A percentile compares a stretch with the other conserved stretches of the same genome.
These are phyloP conservation scores for Drosophila biarmipes DNA, from an alignment of 1,140 invertebrate species.

Conservation along the genomic window DNA sequence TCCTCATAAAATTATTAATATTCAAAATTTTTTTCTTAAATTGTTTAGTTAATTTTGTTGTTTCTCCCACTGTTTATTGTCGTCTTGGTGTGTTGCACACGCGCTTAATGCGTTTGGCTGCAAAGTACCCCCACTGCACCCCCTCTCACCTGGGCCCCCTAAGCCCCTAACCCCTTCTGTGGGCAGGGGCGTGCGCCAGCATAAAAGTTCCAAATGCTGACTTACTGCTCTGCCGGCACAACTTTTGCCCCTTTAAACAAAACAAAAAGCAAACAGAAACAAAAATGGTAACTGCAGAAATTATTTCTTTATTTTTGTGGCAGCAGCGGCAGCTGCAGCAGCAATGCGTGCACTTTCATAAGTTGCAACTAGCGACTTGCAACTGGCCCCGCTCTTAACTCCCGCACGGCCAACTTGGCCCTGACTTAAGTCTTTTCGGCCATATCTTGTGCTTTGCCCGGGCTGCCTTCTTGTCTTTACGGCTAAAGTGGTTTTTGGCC, in stretches of 20 bases:
- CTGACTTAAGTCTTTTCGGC: conserved; percentile 58
- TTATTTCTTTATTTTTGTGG: conserved; percentile 66
- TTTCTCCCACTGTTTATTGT: conserved; percentile 1
- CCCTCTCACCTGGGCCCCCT: conserved; percentile 16
- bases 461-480: conserved; percentile 53
- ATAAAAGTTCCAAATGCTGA: conserved; percentile 79
- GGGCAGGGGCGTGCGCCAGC: conserved; percentile 65
- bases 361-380: conserved; percentile 71
- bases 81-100: conserved; percentile 33
- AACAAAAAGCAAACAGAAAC: conserved; percentile 20
- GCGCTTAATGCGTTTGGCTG: conserved; percentile 53
- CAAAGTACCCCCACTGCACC: not conserved
- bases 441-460: conserved; percentile 59
- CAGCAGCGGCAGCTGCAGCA: conserved; percentile 40
- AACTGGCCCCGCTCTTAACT: not conserved
- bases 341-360: conserved; percentile 79
- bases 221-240: conserved; percentile 66
- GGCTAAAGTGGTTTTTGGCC: conserved; percentile 71
- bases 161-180: not conserved
- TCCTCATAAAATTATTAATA: not conserved
- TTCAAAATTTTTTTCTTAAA: not conserved
- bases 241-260: conserved; percentile 48
- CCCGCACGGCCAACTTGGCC: conserved; percentile 16
- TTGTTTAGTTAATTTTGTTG: not conserved
- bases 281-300: conserved; percentile 38